phyloP scores from a whole-genome alignment of 2,888 invertebrate genomes.

The Ephialtes manifestator region DNA sequence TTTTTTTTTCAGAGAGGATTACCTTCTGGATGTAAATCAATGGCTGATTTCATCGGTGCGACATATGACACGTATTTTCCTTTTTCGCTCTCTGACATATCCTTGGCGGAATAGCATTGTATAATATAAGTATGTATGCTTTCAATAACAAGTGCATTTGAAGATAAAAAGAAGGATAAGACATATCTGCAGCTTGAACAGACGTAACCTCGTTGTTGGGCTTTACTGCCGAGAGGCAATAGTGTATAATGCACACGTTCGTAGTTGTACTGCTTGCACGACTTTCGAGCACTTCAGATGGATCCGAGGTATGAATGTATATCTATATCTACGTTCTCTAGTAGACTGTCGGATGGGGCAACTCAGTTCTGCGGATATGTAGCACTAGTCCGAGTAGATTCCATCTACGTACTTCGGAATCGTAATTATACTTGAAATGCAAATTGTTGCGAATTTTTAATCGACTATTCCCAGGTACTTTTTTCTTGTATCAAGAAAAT shows the following conservation, averaged over 20 bases:
- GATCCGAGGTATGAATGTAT: not conserved
- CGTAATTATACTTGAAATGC: not conserved
- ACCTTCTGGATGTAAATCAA: not conserved
- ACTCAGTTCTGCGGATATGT: slow-evolving; percentile 5
- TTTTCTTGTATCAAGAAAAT: too few species aligned
- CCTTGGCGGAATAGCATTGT: not conserved
- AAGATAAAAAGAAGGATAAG: not conserved
- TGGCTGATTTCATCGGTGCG: not conserved
- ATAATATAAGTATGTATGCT: too few species aligned
- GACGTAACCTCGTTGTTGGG: slow-evolving; percentile 19
- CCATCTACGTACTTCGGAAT: not conserved
- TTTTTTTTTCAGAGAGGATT: not conserved
- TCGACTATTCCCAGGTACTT: too few species aligned
- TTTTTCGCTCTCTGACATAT: slow-evolving; percentile 8
- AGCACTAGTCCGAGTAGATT: slow-evolving; percentile 1
- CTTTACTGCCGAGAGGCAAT: not conserved
- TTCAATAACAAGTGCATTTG: slow-evolving; percentile 16
- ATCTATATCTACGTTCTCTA: not conserved
- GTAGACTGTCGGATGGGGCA: not conserved
- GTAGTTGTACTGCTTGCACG: not conserved
- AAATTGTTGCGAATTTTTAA: not conserved
- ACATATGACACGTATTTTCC: not conserved
- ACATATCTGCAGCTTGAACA: not conserved
- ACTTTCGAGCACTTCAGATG: slow-evolving; percentile 5
- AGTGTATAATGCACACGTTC: slow-evolving; percentile 16